These are phyloP conservation scores for Thereva nobilitata DNA, from an alignment of 2,888 invertebrate species.

Conservation along the genomic window DNA sequence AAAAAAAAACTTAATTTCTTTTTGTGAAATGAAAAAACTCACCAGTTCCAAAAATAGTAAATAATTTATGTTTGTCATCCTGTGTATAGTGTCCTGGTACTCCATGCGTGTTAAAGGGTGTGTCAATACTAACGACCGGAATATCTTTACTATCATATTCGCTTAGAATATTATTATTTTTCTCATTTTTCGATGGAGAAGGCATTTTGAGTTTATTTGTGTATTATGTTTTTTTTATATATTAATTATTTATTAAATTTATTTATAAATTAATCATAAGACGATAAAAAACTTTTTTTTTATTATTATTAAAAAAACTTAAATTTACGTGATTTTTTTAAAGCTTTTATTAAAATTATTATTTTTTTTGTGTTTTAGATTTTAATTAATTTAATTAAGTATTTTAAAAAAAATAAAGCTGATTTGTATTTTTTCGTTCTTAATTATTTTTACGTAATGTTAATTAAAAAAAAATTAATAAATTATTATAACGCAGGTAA, in stretches of 20 bases:
- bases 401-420: no score
- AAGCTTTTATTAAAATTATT: constrained; percentile 6
- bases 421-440: no score
- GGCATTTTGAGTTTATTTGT: constrained; percentile 34
- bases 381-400: no score
- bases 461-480: no score
- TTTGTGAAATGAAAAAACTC: constrained; percentile 48
- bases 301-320: background rate
- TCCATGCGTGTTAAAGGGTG: constrained; percentile 49
- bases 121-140: constrained; percentile 47
- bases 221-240: constrained; percentile 21
- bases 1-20: background rate
- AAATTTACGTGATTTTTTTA: constrained; percentile 26
- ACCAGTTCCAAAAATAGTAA: constrained; percentile 59
- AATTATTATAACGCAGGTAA: no score
- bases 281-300: constrained; percentile 23
- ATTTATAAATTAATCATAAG: constrained; percentile 19
- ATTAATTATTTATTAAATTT: background rate
- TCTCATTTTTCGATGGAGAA: constrained; percentile 42
- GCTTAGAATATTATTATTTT: constrained; percentile 45
- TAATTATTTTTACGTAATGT: no score
- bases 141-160: constrained; percentile 47
- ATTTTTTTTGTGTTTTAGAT: no score
- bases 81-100: constrained; percentile 50
- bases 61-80: constrained; percentile 58